phyloP scores from a whole-genome alignment of 2,888 invertebrate genomes.

The Drosophila paracracens region DNA sequence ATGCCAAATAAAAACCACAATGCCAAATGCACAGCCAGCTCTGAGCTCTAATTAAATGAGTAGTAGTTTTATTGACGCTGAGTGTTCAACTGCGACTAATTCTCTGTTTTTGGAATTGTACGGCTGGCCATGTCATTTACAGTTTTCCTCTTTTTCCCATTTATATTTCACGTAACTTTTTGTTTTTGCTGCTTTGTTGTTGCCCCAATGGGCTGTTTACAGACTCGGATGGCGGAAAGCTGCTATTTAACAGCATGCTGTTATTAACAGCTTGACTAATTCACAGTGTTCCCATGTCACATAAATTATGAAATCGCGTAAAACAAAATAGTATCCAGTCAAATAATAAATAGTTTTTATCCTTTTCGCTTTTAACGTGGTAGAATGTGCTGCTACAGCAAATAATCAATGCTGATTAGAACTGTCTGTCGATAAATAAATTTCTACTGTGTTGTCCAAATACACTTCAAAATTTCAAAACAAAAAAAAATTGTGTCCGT shows the following conservation, averaged over 20 bases:
- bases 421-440: conserved; percentile 9
- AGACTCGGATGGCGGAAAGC: conserved; percentile 20
- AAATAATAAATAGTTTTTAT: neutral
- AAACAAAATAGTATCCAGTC: neutral
- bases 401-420: conserved; percentile 18
- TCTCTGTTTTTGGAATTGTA: conserved; percentile 38
- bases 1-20: conserved; percentile 47
- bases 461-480: conserved; percentile 4
- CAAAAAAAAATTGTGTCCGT: neutral
- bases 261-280: neutral
- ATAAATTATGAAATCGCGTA: neutral
- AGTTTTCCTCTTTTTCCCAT: conserved; percentile 62
- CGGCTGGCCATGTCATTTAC: conserved; percentile 57
- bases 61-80: conserved; percentile 34
- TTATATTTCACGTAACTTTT: conserved; percentile 76
- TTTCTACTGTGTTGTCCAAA: neutral
- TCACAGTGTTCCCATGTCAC: neutral
- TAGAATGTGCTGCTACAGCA: neutral
- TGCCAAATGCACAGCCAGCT: conserved; percentile 28
- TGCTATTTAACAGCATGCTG: conserved; percentile 31
- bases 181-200: conserved; percentile 61
- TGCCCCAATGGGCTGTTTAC: conserved; percentile 31
- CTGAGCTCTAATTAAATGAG: conserved; percentile 31
- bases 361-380: neutral
- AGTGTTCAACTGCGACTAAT: conserved; percentile 30